Conservation (phyloP, 1,140 invertebrate species). For the Anoplolepis gracilipes region DNA sequence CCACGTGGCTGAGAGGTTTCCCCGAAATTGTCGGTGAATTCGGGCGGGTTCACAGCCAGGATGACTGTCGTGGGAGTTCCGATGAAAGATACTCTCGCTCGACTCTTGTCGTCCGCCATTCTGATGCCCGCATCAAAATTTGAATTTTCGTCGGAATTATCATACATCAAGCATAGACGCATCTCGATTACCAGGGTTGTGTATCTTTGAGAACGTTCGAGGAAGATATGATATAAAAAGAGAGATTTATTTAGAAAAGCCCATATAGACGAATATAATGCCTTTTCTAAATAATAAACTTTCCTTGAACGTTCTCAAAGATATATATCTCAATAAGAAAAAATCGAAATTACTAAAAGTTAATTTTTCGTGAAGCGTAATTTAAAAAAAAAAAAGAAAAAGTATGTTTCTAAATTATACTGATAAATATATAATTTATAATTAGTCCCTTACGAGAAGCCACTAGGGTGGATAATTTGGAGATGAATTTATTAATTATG, state of each 20-base stretch:
- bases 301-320: too few relatives aligned
- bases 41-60: conserved; percentile 44
- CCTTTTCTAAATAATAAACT: too few relatives aligned
- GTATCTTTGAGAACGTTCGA: background rate
- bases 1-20: conserved; percentile 67
- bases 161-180: background rate
- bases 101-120: conserved; percentile 17
- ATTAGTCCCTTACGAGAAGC: background rate
- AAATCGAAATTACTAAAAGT: background rate
- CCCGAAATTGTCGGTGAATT: conserved; percentile 71
- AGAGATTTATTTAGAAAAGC: too few relatives aligned
- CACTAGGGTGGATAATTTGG: background rate
- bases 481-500: conserved; percentile 51
- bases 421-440: background rate
- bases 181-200: background rate
- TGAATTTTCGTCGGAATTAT: conserved; percentile 38
- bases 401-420: background rate
- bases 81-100: conserved; percentile 55
- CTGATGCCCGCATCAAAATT: conserved; percentile 43
- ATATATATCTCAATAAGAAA: background rate
- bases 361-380: background rate
- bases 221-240: background rate
- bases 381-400: background rate
- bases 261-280: too few relatives aligned
- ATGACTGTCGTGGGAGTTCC: conserved; percentile 54